A percentile compares a stretch with the other conserved stretches of the same genome.
phyloP scores from a whole-genome alignment of 2,888 invertebrate genomes.

The Melanchra persicariae region DNA sequence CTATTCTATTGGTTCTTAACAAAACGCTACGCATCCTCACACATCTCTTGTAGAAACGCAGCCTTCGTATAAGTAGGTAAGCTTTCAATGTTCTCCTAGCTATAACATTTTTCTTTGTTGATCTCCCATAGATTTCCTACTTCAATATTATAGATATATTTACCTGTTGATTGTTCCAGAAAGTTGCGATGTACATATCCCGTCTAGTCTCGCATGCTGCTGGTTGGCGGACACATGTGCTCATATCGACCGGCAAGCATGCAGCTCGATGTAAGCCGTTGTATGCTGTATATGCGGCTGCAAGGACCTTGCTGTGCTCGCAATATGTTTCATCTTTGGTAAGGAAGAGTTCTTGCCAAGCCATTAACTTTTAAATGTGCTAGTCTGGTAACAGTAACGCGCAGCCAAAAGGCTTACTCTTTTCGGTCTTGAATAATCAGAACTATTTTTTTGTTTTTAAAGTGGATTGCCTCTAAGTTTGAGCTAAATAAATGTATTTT shows the following conservation, averaged over 20 bases:
- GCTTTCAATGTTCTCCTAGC: neutral
- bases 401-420: too few relatives aligned
- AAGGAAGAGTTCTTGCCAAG: conserved; percentile 62
- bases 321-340: conserved; percentile 93
- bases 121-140: neutral
- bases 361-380: too few relatives aligned
- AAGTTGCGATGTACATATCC: conserved; percentile 89
- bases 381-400: too few relatives aligned
- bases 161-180: conserved; percentile 79
- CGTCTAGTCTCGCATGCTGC: conserved; percentile 92
- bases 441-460: too few relatives aligned
- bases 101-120: neutral
- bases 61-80: too few relatives aligned
- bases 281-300: conserved; percentile 93
- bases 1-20: too few relatives aligned
- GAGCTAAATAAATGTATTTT: too few relatives aligned
- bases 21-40: too few relatives aligned
- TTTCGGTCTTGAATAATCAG: too few relatives aligned
- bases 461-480: too few relatives aligned
- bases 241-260: conserved; percentile 91
- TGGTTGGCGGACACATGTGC: conserved; percentile 92
- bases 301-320: conserved; percentile 91
- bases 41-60: too few relatives aligned
- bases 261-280: conserved; percentile 94
- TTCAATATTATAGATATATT: too few relatives aligned